These are phyloP conservation scores for Melanogrammus aeglefinus DNA, from an alignment of 2,797 vertebrate genomes.

Conservation along the genomic window DNA sequence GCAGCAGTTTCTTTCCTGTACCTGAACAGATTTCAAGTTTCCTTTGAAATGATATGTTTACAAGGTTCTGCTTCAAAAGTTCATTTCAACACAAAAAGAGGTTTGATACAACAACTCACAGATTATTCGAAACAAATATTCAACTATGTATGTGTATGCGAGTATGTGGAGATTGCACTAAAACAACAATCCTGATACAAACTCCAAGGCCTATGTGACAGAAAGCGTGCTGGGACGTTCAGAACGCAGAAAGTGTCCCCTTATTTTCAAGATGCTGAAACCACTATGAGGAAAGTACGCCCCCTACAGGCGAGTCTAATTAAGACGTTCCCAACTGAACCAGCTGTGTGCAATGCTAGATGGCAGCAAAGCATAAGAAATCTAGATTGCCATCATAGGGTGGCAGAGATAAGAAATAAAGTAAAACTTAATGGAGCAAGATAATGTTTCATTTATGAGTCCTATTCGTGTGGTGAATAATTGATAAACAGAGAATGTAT, in stretches of 20 bases:
- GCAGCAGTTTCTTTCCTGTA: neutral
- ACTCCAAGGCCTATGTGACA: neutral
- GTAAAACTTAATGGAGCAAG: neutral
- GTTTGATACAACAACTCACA: neutral
- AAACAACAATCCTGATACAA: neutral
- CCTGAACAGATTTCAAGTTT: slow-evolving; percentile 7
- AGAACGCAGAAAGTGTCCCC: neutral
- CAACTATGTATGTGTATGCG: neutral
- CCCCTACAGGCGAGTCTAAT: neutral
- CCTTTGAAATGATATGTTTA: slow-evolving; percentile 1
- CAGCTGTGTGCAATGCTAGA: slow-evolving; percentile 45
- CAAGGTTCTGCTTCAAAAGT: neutral
- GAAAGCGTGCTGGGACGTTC: neutral
- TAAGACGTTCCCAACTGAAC: neutral
- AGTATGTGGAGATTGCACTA: neutral
- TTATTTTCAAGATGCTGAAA: neutral
- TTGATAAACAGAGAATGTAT: slow-evolving; percentile 11
- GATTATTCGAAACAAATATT: neutral
- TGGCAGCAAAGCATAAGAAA: slow-evolving; percentile 46
- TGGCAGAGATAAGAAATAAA: neutral
- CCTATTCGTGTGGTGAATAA: slow-evolving; percentile 32
- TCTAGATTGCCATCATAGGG: slow-evolving; percentile 18
- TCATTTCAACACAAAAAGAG: neutral
- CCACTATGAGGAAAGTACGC: neutral
- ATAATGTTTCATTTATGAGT: neutral